phyloP scores from a whole-genome alignment of 92 coral and sea anemone genomes.

The Palythoa grandis region DNA sequence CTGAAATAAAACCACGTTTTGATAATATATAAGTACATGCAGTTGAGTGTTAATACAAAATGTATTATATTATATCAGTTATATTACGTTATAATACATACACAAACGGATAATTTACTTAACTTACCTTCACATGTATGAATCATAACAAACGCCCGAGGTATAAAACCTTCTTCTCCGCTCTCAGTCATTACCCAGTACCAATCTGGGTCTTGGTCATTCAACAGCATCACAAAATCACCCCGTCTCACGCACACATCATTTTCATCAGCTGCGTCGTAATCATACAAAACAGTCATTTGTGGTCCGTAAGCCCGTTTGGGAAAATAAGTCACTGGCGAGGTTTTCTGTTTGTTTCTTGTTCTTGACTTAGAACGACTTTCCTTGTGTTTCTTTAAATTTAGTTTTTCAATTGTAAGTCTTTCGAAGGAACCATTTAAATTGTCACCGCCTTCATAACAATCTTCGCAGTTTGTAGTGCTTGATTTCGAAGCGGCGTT shows the following conservation, averaged over 20 bases:
- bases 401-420: slow-evolving; percentile 41
- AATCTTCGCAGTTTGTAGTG: slow-evolving; percentile 74
- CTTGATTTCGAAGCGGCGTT: slow-evolving; percentile 63
- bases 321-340: slow-evolving; percentile 75
- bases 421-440: slow-evolving; percentile 53
- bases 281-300: slow-evolving; percentile 76
- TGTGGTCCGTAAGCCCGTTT: slow-evolving; percentile 88
- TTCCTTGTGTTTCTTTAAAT: slow-evolving; percentile 37
- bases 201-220: slow-evolving; percentile 91
- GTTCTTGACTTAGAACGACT: slow-evolving; percentile 26
- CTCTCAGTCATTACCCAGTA: slow-evolving; percentile 77
- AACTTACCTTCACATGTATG: slow-evolving; percentile 90
- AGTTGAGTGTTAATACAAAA: too few species aligned
- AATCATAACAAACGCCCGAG: slow-evolving; percentile 74
- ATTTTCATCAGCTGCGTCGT: slow-evolving; percentile 77
- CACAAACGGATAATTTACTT: not conserved
- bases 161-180: slow-evolving; percentile 90
- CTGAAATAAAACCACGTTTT: too few species aligned
- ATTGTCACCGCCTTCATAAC: slow-evolving; percentile 66
- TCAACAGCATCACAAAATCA: slow-evolving; percentile 80
- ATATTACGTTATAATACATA: not conserved
- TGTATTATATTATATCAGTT: too few species aligned
- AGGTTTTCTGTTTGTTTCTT: slow-evolving; percentile 45
- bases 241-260: slow-evolving; percentile 82
- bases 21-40: too few species aligned